phyloP scores from a whole-genome alignment of 1,140 invertebrate species.

The Armadillidium nasatum region DNA sequence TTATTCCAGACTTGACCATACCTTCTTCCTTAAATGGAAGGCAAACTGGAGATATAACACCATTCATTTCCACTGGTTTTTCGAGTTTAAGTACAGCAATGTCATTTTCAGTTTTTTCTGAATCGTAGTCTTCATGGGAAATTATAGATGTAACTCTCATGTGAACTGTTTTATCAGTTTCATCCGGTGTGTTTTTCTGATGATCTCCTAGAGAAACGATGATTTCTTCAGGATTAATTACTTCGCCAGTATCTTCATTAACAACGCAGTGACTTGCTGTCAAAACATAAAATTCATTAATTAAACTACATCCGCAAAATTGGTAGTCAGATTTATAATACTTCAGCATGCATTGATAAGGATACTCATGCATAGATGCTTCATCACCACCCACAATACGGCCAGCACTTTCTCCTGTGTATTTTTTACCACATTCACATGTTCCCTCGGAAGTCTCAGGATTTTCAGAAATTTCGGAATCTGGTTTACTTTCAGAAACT shows the following conservation, averaged over 20 bases:
- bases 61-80: not conserved
- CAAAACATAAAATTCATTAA: not conserved
- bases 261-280: not conserved
- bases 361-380: not conserved
- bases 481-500: no score
- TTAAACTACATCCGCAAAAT: not conserved
- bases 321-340: not conserved
- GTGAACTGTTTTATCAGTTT: conserved; percentile 1
- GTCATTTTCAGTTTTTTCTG: not conserved
- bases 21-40: not conserved
- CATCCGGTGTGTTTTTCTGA: not conserved
- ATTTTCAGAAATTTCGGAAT: no score
- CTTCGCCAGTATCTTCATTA: not conserved
- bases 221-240: not conserved
- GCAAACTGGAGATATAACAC: not conserved
- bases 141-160: not conserved
- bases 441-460: no score
- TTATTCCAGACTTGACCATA: not conserved
- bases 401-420: no score
- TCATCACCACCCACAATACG: not conserved
- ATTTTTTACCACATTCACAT: no score
- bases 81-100: not conserved
- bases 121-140: not conserved
- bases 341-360: not conserved
- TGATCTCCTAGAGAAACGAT: not conserved